phyloP scores from a whole-genome alignment of 1,140 invertebrate species.

The Leucophenga varia region DNA sequence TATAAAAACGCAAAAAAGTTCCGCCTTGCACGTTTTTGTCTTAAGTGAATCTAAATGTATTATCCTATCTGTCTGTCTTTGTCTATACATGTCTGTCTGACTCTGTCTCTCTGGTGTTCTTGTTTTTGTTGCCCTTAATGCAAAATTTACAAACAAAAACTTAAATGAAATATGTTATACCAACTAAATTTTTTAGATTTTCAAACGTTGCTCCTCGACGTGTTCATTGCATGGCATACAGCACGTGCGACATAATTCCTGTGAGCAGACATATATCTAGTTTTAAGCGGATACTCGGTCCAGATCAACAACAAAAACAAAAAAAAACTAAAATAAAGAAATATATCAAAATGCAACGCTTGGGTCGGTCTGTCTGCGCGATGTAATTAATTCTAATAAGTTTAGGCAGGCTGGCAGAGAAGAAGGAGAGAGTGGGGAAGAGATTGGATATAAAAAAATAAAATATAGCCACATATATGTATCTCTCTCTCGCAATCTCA shows the following conservation, averaged over 20 bases:
- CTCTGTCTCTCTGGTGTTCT: no score
- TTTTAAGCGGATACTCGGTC: conserved; percentile 21
- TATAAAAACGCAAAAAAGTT: no score
- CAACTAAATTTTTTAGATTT: conserved; percentile 62
- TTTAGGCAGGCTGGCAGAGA: no score
- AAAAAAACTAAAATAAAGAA: no score
- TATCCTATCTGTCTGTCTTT: conserved; percentile 1
- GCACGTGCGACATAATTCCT: conserved; percentile 70
- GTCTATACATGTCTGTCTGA: neutral
- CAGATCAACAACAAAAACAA: conserved; percentile 11
- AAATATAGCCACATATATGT: conserved; percentile 9
- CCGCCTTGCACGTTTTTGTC: no score
- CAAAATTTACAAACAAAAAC: conserved; percentile 62
- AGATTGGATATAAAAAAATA: no score
- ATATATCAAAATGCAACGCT: no score
- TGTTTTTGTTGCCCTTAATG: no score
- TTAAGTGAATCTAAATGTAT: no score
- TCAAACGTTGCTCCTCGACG: conserved; percentile 72
- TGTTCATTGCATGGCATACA: conserved; percentile 66
- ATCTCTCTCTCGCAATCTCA: conserved; percentile 4
- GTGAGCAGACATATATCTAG: conserved; percentile 78
- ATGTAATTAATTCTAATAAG: no score
- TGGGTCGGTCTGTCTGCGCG: no score
- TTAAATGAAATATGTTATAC: conserved; percentile 34
- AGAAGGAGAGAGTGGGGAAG: no score